Evolutionary conservation across 2,113 vertebrate species (phyloP).

Genomic region (Synodontis membranacea): DNA sequence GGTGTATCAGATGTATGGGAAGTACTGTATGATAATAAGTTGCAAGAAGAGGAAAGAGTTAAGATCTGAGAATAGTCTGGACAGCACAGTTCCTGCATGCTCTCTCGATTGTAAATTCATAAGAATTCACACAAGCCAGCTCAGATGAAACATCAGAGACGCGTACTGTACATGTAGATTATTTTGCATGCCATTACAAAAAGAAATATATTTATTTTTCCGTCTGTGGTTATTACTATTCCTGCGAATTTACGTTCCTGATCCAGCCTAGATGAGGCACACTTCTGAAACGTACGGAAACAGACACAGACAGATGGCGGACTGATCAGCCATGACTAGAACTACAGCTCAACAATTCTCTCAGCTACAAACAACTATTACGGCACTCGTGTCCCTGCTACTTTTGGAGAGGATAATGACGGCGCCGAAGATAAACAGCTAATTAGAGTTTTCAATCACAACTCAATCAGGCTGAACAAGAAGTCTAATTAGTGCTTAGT

Average conservation of each 20-base stretch:
- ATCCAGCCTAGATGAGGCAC: background rate
- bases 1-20: background rate
- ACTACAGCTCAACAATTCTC: conserved; percentile 3
- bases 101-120: background rate
- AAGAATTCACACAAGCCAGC: background rate
- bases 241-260: background rate
- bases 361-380: background rate
- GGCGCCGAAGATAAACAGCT: conserved; percentile 2
- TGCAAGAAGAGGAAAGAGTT: no score
- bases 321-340: conserved; percentile 4
- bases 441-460: conserved; percentile 25
- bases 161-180: no score
- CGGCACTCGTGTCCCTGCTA: background rate
- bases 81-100: background rate
- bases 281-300: background rate
- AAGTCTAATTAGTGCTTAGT: conserved; percentile 11
- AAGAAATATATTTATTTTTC: no score
- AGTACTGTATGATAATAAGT: background rate
- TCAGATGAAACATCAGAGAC: background rate
- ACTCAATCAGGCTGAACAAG: conserved; percentile 18
- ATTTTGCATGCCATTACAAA: no score
- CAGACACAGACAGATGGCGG: background rate
- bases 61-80: background rate
- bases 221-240: background rate
- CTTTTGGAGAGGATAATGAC: conserved; percentile 13